Evolutionary conservation across 2,797 vertebrate genomes (phyloP).

Genomic region (Pseudopleuronectes americanus): DNA sequence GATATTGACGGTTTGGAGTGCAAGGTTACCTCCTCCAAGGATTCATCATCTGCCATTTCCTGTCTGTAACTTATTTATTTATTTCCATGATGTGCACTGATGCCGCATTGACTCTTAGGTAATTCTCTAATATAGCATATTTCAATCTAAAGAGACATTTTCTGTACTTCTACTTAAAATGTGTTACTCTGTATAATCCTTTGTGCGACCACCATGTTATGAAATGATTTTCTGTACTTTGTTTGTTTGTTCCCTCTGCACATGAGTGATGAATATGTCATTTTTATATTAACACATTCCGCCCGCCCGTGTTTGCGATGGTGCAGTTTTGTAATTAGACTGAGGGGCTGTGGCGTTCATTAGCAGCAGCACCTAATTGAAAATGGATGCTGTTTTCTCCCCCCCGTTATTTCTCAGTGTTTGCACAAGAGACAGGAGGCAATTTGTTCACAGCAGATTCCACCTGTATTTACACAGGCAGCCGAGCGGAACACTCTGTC

Average conservation of each 20-base stretch:
- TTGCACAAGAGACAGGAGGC: slow-evolving; percentile 36
- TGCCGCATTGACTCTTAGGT: slow-evolving; percentile 22
- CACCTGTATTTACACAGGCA: slow-evolving; percentile 63
- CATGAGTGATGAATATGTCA: slow-evolving; percentile 1
- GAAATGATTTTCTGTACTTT: not conserved
- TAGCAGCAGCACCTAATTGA: slow-evolving; percentile 39
- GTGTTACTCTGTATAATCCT: too few species aligned
- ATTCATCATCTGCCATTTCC: slow-evolving; percentile 68
- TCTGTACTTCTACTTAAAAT: too few species aligned
- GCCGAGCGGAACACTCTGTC: slow-evolving; percentile 19
- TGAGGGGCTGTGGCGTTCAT: slow-evolving; percentile 32
- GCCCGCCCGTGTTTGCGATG: slow-evolving; percentile 10
- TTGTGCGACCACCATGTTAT: too few species aligned
- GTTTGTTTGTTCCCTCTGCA: not conserved
- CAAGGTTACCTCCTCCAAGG: slow-evolving; percentile 69
- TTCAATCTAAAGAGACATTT: not conserved
- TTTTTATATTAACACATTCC: slow-evolving; percentile 29
- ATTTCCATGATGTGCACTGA: slow-evolving; percentile 29
- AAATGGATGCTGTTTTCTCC: slow-evolving; percentile 39
- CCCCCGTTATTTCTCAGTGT: slow-evolving; percentile 30
- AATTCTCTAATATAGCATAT: not conserved
- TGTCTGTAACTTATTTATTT: slow-evolving; percentile 63
- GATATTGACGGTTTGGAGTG: slow-evolving; percentile 71
- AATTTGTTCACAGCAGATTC: slow-evolving; percentile 40
- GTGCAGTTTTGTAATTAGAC: slow-evolving; percentile 42